Conservation (phyloP, 2,888 invertebrate genomes). For the Coremacera marginata region DNA sequence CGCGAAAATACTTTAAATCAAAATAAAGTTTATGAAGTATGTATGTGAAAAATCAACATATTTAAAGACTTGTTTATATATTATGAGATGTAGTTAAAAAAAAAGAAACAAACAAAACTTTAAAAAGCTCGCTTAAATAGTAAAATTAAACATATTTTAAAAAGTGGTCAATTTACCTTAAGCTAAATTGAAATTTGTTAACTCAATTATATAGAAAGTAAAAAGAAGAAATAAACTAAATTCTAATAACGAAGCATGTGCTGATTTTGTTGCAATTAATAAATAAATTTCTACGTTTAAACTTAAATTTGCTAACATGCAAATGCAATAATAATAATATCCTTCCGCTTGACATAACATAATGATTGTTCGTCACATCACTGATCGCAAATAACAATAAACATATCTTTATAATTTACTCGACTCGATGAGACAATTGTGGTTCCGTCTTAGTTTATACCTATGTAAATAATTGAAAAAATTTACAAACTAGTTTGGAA, state of each 20-base stretch:
- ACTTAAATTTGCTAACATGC: not conserved
- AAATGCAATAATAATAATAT: no score
- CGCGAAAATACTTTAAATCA: not conserved
- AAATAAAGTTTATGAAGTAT: not conserved
- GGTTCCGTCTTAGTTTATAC: no score
- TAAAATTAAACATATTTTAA: constrained; percentile 22
- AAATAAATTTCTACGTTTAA: not conserved
- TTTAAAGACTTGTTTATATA: constrained; percentile 28
- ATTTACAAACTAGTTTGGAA: no score
- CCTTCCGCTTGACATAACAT: no score
- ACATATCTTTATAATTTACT: no score
- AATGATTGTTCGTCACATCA: no score
- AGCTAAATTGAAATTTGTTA: constrained; percentile 23
- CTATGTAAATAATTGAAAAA: no score
- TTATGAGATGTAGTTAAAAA: constrained; percentile 25
- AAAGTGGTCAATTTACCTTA: constrained; percentile 26
- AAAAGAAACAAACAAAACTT: not conserved
- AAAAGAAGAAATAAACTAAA: constrained; percentile 18
- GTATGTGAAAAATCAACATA: constrained; percentile 20
- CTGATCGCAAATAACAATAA: no score
- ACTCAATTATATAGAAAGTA: constrained; percentile 23
- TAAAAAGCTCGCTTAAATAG: constrained; percentile 30
- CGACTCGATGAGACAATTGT: no score
- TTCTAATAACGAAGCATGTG: constrained; percentile 10
- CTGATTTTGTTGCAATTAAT: constrained; percentile 10